Percentiles rank a stretch among this genome's conserved stretches.
These are phyloP conservation scores for Hymenochirus boettgeri DNA, from an alignment of 2,113 vertebrate species.

Conservation along the genomic window DNA sequence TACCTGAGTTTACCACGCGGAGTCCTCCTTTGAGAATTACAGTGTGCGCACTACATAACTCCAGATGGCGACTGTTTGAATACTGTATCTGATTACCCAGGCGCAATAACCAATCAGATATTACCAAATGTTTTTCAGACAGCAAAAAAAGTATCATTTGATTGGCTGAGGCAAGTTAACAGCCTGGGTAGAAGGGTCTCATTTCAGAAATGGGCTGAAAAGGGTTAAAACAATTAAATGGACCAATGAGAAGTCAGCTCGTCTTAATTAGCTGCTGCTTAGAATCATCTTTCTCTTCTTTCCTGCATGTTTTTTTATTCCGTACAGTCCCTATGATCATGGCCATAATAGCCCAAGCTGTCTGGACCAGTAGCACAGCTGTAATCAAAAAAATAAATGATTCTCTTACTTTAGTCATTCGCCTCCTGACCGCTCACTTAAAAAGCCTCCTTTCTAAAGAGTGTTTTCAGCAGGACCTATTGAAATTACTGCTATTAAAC, in stretches of 20 bases:
- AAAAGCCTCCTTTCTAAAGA: conserved; percentile 12
- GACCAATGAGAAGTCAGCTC: not conserved
- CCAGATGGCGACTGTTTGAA: too few species aligned
- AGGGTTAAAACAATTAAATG: conserved; percentile 6
- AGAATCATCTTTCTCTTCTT: not conserved
- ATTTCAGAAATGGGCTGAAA: not conserved
- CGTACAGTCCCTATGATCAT: not conserved
- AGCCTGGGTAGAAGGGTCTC: too few species aligned
- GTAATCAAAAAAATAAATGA: conserved; percentile 36
- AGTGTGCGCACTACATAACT: too few species aligned
- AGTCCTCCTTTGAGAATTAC: too few species aligned
- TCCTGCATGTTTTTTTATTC: not conserved
- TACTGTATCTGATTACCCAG: too few species aligned
- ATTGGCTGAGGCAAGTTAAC: too few species aligned
- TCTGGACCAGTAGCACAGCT: not conserved
- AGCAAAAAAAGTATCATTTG: too few species aligned
- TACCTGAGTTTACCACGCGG: too few species aligned
- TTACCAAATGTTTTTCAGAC: too few species aligned
- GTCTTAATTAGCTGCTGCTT: conserved; percentile 8
- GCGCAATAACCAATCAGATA: too few species aligned
- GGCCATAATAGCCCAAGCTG: not conserved
- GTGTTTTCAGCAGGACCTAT: conserved; percentile 13
- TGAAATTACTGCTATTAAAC: conserved; percentile 34
- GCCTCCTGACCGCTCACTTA: conserved; percentile 26
- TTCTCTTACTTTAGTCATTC: conserved; percentile 39